Percentiles rank a stretch among this genome's conserved stretches.
Conservation (phyloP, 2,888 invertebrate genomes). For the Stramonita haemastoma region DNA sequence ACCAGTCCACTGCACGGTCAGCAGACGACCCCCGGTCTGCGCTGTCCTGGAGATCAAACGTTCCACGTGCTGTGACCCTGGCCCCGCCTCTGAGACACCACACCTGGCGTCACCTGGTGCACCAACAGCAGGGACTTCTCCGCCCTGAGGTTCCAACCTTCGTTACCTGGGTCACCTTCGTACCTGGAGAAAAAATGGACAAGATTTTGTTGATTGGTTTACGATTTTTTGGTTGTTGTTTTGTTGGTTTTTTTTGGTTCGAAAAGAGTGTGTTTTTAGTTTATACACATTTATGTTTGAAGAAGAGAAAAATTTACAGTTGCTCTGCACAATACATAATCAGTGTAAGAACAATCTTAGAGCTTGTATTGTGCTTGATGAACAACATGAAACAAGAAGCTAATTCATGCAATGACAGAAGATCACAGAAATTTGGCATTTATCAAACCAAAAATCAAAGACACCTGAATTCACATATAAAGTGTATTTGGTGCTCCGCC, state of each 20-base stretch:
- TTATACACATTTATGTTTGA: not conserved
- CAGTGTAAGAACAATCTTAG: no score
- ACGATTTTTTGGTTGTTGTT: no score
- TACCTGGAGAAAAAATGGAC: not conserved
- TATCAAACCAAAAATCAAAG: no score
- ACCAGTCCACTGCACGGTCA: conserved; percentile 40
- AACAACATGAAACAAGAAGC: no score
- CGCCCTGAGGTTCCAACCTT: conserved; percentile 27
- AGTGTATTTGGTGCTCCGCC: no score
- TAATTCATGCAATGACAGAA: no score
- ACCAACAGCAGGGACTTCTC: conserved; percentile 28
- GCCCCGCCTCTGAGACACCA: conserved; percentile 31
- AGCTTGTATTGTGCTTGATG: no score
- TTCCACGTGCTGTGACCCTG: conserved; percentile 19
- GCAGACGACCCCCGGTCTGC: conserved; percentile 37
- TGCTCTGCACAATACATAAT: no score
- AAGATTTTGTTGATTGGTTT: not conserved
- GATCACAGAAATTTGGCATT: no score
- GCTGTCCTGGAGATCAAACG: conserved; percentile 37
- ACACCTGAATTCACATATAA: no score
- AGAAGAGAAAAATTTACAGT: no score
- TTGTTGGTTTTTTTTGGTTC: not conserved
- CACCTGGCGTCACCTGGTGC: conserved; percentile 32
- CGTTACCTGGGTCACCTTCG: conserved; percentile 39
- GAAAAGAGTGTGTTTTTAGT: not conserved